A percentile compares a stretch with the other conserved stretches of the same genome.
phyloP scores from a whole-genome alignment of 2,888 invertebrate genomes.

The Auanema freiburgensis region DNA sequence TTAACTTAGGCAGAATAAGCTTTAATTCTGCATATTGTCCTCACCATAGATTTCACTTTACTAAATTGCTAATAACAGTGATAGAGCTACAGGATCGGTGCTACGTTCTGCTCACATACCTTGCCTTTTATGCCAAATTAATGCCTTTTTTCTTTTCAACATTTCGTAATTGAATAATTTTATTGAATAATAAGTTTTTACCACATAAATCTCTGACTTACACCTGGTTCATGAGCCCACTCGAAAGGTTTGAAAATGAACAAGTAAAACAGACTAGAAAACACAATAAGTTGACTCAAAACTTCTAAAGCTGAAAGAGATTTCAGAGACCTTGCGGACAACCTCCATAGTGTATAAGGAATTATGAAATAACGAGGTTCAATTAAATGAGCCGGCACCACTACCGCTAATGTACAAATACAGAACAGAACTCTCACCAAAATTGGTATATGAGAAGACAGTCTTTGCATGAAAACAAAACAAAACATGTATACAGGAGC shows the following conservation, averaged over 20 bases:
- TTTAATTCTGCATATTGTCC: no score
- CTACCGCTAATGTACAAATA: slow-evolving; percentile 72
- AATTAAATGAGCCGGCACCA: slow-evolving; percentile 82
- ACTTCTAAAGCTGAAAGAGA: slow-evolving; percentile 21
- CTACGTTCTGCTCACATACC: no score
- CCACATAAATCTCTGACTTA: slow-evolving; percentile 63
- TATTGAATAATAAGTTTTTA: slow-evolving; percentile 25
- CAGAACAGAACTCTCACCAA: slow-evolving; percentile 66
- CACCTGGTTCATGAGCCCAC: slow-evolving; percentile 57
- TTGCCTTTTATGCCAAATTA: no score
- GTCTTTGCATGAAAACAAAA: slow-evolving; percentile 68
- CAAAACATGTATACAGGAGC: slow-evolving; percentile 76
- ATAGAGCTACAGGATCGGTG: no score
- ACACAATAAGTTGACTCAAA: slow-evolving; percentile 38
- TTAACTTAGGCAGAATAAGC: no score
- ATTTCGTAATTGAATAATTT: not conserved
- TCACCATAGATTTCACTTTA: no score
- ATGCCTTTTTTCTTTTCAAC: no score
- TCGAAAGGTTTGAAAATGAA: slow-evolving; percentile 59
- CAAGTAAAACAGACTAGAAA: slow-evolving; percentile 42
- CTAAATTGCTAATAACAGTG: no score
- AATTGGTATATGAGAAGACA: slow-evolving; percentile 56
- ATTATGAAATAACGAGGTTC: slow-evolving; percentile 94
- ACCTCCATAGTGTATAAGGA: slow-evolving; percentile 81
- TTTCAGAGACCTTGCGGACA: slow-evolving; percentile 67